Percentiles rank a stretch among this genome's conserved stretches.
phyloP scores from a whole-genome alignment of 2,888 invertebrate genomes.

The Hyalella azteca region DNA sequence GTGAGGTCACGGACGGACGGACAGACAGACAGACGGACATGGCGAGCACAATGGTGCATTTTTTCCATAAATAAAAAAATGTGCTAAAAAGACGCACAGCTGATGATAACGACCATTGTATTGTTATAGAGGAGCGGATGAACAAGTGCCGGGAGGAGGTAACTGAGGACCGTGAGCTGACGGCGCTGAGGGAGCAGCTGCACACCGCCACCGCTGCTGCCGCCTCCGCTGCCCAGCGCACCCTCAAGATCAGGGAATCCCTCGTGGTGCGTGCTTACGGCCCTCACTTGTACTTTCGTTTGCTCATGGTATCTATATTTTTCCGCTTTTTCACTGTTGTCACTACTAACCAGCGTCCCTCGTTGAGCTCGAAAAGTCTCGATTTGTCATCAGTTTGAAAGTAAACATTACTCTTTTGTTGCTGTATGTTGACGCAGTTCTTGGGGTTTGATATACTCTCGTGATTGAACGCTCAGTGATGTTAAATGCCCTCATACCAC shows the following conservation, averaged over 20 bases:
- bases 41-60: too few species aligned
- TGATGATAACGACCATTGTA: too few species aligned
- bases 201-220: constrained; percentile 15
- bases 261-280: not conserved
- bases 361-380: too few species aligned
- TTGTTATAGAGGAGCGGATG: not conserved
- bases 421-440: too few species aligned
- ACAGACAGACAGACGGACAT: too few species aligned
- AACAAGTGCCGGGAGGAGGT: not conserved
- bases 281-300: not conserved
- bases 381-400: too few species aligned
- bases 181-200: constrained; percentile 9
- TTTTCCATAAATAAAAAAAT: too few species aligned
- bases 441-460: not conserved
- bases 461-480: not conserved
- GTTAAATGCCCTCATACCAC: not conserved
- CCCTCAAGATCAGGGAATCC: not conserved
- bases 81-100: too few species aligned
- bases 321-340: not conserved
- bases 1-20: too few species aligned
- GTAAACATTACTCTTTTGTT: too few species aligned
- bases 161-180: not conserved
- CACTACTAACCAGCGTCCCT: not conserved
- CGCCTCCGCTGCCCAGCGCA: constrained; percentile 20
- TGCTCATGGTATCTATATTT: not conserved